Base-by-base conservation (phyloP, 2,888 invertebrate species). In the Melinaea marsaeus region DNA sequence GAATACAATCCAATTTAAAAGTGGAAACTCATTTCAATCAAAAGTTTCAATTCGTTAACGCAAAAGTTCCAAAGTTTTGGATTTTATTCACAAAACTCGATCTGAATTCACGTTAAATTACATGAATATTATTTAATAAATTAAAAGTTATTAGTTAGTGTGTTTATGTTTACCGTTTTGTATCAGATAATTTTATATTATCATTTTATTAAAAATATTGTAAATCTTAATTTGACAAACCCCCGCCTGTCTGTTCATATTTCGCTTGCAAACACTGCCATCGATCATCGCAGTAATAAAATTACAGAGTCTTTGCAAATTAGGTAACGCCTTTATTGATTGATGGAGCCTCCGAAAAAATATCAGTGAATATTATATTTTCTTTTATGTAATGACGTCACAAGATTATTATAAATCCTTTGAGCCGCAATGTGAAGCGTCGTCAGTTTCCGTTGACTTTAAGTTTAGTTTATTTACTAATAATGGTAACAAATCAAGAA, bases 221-320 rank as follows among this genome's bases (percentile, higher is more conserved):
- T 62, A 63, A 67, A 67, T 69, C 58, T 61, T 60, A 61, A 66
- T 48, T 61, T 57, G 61, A 42, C 58, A 66, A 63, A 64, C 68
- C 61, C 56, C 48, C 11, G 51, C 58, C 11, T 59, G 37, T 57
- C 35, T 32, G 55, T 22, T 48, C 57, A 55, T 42, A 54, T 65
- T 62, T 63, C 58, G 61, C 57, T 34, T 54, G 46, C 46, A 51
- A 60, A 63, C 62, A 48, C 57, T 48, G 51, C 63, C 70, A 75
- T 75, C 74, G 70, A 74, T 74, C 74, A 75, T 72, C 64, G 65
- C 66, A 64, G 64, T 74, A 74, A 75, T 72, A 72, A 71, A 74
- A 73, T 74, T 71, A 73, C 64, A 66, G 59, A 68, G 65, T 73
- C 71, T 74, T 74, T 66, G 66, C 73, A 71, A 75, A 74, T 75